Evolutionary conservation across 2,797 vertebrate species (phyloP).

Genomic region (Sebastes kiyomatsui): DNA sequence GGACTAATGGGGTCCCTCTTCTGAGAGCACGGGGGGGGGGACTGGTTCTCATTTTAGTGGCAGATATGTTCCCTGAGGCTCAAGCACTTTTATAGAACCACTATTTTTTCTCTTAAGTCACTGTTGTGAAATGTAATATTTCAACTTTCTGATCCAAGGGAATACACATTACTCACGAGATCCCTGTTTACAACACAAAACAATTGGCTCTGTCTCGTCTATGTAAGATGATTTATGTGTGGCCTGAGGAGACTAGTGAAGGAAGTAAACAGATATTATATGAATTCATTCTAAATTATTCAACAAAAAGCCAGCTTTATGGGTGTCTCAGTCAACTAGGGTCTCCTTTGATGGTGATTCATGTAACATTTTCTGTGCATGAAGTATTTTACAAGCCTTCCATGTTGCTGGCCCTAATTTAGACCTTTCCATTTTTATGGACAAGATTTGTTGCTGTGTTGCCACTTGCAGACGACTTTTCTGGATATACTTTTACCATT

Average conservation of each 20-base stretch:
- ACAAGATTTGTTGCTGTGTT: neutral
- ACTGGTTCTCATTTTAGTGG: slow-evolving; percentile 72
- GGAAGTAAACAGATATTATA: slow-evolving; percentile 14
- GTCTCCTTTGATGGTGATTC: slow-evolving; percentile 12
- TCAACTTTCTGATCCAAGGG: slow-evolving; percentile 9
- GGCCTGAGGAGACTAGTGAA: neutral
- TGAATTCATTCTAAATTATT: slow-evolving; percentile 8
- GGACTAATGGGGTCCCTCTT: slow-evolving; percentile 47
- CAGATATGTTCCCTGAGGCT: slow-evolving; percentile 39
- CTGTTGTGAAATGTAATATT: slow-evolving; percentile 44
- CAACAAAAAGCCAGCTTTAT: slow-evolving; percentile 29
- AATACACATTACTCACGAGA: slow-evolving; percentile 15
- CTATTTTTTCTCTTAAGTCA: slow-evolving; percentile 22
- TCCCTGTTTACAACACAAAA: slow-evolving; percentile 4
- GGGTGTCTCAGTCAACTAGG: neutral
- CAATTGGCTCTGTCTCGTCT: neutral
- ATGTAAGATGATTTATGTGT: slow-evolving; percentile 11
- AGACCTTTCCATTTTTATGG: neutral
- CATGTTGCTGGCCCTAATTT: slow-evolving; percentile 6
- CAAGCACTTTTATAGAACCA: slow-evolving; percentile 24
- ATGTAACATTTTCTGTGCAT: slow-evolving; percentile 10
- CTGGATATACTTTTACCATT: neutral
- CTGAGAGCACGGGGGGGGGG: slow-evolving; percentile 12
- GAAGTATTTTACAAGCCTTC: slow-evolving; percentile 36
- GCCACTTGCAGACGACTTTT: neutral